Evolutionary conservation across 2,113 vertebrate species (phyloP).

Genomic region (Cranoglanis bouderius): DNA sequence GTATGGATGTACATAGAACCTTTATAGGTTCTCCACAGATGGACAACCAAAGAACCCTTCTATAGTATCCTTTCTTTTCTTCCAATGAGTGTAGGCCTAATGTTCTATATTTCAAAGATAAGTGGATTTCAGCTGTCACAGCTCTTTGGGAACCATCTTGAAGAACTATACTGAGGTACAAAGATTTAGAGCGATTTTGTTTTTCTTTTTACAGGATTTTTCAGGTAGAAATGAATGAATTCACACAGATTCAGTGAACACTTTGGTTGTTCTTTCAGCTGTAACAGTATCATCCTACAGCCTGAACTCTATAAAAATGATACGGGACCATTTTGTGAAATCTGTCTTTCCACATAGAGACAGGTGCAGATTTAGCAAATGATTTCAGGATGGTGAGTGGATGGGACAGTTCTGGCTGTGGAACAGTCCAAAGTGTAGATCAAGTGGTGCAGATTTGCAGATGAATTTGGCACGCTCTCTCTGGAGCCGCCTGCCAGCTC

Average conservation of each 20-base stretch:
- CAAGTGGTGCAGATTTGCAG: slow-evolving; percentile 33
- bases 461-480: slow-evolving; percentile 35
- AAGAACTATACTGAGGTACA: neutral
- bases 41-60: neutral
- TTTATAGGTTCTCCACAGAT: neutral
- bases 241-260: neutral
- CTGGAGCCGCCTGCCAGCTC: slow-evolving; percentile 22
- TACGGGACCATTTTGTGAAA: neutral
- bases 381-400: neutral
- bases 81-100: neutral
- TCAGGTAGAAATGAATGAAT: neutral
- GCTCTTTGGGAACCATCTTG: neutral
- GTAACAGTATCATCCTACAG: neutral
- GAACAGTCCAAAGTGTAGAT: slow-evolving; percentile 9
- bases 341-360: neutral
- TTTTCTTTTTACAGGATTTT: neutral
- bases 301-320: neutral
- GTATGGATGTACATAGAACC: neutral
- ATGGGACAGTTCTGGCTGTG: neutral
- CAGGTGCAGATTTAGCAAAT: slow-evolving; percentile 15
- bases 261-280: neutral
- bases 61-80: neutral
- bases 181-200: neutral
- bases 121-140: neutral
- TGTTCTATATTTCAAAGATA: neutral